A percentile compares a stretch with the other conserved stretches of the same genome.
These are phyloP conservation scores for Xerus rutilus DNA, from an alignment of 2,797 vertebrate species.

Conservation along the genomic window DNA sequence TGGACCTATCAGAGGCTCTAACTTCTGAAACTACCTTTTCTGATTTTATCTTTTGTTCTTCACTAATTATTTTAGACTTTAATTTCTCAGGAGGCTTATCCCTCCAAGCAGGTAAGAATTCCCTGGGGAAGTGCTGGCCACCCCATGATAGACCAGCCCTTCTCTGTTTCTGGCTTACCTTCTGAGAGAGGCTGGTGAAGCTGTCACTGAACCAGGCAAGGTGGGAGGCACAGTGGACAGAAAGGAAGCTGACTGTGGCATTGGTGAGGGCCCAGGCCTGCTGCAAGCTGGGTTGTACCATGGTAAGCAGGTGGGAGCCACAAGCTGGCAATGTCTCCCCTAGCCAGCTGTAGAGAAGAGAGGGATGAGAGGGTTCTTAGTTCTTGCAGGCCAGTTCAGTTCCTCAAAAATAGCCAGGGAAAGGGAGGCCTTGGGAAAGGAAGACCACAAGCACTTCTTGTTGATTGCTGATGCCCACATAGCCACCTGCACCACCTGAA, in stretches of 20 bases:
- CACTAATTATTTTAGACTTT: no score
- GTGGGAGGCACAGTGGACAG: slow-evolving; percentile 86
- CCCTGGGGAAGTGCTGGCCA: no score
- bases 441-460: not conserved
- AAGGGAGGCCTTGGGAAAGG: not conserved
- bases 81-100: no score
- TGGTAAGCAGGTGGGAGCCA: slow-evolving; percentile 87
- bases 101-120: no score
- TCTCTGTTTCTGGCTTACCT: slow-evolving; percentile 88
- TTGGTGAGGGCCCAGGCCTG: slow-evolving; percentile 86
- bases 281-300: slow-evolving; percentile 89
- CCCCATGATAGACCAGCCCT: not conserved
- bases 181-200: slow-evolving; percentile 89
- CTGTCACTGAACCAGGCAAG: slow-evolving; percentile 89
- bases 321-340: slow-evolving; percentile 90
- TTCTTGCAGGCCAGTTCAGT: not conserved
- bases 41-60: no score
- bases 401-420: not conserved
- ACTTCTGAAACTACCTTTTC: no score
- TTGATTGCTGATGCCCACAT: not conserved
- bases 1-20: no score
- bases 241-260: slow-evolving; percentile 81
- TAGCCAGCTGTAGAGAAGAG: slow-evolving; percentile 90
- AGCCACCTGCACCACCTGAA: not conserved
- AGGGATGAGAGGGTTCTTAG: not conserved